These are phyloP conservation scores for Ligdia adustata DNA, from an alignment of 2,888 invertebrate species.

Conservation along the genomic window DNA sequence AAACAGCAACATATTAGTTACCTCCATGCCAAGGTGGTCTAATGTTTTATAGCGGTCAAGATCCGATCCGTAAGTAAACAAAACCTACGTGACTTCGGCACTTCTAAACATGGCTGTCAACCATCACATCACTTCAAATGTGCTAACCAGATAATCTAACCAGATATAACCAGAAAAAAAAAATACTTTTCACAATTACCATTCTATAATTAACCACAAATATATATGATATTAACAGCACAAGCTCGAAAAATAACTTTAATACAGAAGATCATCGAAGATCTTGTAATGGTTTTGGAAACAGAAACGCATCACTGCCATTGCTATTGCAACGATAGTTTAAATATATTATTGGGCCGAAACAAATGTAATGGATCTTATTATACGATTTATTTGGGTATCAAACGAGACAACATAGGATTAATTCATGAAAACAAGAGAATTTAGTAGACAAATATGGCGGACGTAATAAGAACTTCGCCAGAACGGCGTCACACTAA, in stretches of 20 bases:
- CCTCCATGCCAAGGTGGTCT: conserved; percentile 9
- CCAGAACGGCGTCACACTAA: conserved; percentile 73
- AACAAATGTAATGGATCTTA: too few relatives aligned
- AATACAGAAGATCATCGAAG: background rate
- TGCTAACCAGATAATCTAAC: background rate
- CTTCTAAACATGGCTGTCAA: conserved; percentile 56
- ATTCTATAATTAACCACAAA: too few relatives aligned
- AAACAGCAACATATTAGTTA: background rate
- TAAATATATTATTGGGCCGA: too few relatives aligned
- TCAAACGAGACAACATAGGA: too few relatives aligned
- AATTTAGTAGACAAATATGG: conserved; percentile 77
- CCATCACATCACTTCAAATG: conserved; percentile 29
- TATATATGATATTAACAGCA: too few relatives aligned
- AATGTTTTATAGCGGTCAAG: conserved; percentile 14
- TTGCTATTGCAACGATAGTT: too few relatives aligned
- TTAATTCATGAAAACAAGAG: conserved; percentile 73
- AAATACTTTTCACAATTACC: too few relatives aligned
- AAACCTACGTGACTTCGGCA: conserved; percentile 59
- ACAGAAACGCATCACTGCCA: conserved; percentile 9
- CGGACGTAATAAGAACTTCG: conserved; percentile 74
- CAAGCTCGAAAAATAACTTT: background rate
- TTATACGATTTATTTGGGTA: too few relatives aligned
- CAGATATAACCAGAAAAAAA: background rate
- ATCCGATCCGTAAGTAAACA: conserved; percentile 38
- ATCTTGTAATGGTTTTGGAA: conserved; percentile 15